A percentile compares a stretch with the other conserved stretches of the same genome.
These are phyloP conservation scores for Lethenteron camtschaticum DNA, from an alignment of 2,113 vertebrate genomes.

Conservation along the genomic window DNA sequence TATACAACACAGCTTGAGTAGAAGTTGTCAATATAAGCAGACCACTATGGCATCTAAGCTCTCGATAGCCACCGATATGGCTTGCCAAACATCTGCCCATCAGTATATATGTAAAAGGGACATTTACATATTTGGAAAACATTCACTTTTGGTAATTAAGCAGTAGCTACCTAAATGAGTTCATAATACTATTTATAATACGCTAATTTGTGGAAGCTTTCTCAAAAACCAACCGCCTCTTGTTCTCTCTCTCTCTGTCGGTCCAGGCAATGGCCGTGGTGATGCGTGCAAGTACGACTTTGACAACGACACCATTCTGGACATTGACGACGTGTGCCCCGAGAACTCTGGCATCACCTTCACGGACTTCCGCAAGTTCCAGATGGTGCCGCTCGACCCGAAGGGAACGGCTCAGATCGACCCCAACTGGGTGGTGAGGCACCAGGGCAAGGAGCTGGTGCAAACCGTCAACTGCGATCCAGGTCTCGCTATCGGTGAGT, in stretches of 20 bases:
- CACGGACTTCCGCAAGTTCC: constrained; percentile 89
- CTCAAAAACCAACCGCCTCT: constrained; percentile 2
- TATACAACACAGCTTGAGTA: too few species aligned
- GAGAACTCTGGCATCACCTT: constrained; percentile 85
- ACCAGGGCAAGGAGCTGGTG: constrained; percentile 91
- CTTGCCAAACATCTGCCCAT: too few species aligned
- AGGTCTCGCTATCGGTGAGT: constrained; percentile 80
- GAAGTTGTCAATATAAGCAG: too few species aligned
- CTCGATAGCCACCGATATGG: too few species aligned
- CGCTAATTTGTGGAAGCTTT: background rate
- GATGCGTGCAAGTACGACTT: constrained; percentile 89
- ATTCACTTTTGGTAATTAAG: too few species aligned
- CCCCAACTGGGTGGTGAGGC: constrained; percentile 93
- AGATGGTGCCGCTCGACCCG: constrained; percentile 95
- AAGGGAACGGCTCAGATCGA: constrained; percentile 92
- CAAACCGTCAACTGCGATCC: constrained; percentile 98
- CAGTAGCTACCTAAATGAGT: too few species aligned
- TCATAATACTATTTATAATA: too few species aligned
- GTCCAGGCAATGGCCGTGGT: constrained; percentile 69
- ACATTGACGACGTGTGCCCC: constrained; percentile 81
- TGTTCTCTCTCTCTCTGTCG: constrained; percentile 6
- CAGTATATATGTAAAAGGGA: too few species aligned
- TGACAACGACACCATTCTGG: constrained; percentile 64
- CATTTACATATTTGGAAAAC: too few species aligned
- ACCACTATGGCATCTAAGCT: too few species aligned